Evolutionary conservation across 2,888 invertebrate species (phyloP), one percentile per base, ranked within the genome.

Genomic region (Chrysolina oricalcia): DNA sequence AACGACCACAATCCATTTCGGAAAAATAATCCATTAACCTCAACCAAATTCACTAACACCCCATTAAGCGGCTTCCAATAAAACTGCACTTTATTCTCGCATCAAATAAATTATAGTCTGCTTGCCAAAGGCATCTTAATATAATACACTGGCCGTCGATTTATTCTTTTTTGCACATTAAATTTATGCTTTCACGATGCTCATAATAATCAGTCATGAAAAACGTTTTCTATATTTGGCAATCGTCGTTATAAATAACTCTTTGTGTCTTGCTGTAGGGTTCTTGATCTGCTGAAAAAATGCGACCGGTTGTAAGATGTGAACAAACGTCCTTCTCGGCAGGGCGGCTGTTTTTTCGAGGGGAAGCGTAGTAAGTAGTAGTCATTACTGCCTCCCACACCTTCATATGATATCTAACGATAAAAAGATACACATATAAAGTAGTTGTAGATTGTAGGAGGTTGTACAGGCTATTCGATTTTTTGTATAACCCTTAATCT

Each of bases 291-390:
- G 56, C 19, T 19, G 73, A 69, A 72, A 75, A 72, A 73, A 59
- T 21, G 40, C 64, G 62, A 75, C 75, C 75, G 76, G 76, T 76
- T 76, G 73, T 50, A 62, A 70, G 62, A 67, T 70, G 76, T 76
- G 73, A 76, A 76, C 70, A 76, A 76, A 76, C 76, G 76, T 70
- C 76, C 76, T 76, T 76, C 76, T 76, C 73, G 62, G 35, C 70
- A 35, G 76, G 73, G 73, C 70, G 73, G 70, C 64, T 27, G 6
- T 19, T 65, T 48, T 27, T 48, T 46, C 41, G 48, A 53, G 73
- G 66, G 63, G 35, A 62, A 40, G 13, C 23, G 69, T 59, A 48
- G 46, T 23, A 66, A n/a, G 19, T 17, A 10, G 67, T 19, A 68
- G 64, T 6, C 4, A 17, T 19, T 11, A 56, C 17, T 64, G 13